Conservation (phyloP, 2,113 vertebrate genomes). For the Apaloderma vittatum region DNA sequence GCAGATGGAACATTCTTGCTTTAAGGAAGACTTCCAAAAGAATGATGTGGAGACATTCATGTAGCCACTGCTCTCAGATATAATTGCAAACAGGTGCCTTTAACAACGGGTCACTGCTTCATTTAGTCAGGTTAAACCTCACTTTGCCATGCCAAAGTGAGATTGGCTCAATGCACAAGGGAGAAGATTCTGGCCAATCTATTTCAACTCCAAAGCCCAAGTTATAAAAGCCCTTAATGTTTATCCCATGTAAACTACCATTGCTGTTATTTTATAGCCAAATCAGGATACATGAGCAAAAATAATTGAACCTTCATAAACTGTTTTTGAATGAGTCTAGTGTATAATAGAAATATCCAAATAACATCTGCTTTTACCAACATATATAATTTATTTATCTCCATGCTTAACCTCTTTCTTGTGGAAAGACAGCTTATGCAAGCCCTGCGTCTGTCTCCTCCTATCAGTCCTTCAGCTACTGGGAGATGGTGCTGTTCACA, state of each 20-base stretch:
- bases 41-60: neutral
- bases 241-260: neutral
- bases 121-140: neutral
- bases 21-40: neutral
- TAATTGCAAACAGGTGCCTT: slow-evolving; percentile 1
- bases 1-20: neutral
- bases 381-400: neutral
- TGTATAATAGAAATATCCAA: neutral
- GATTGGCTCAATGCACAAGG: neutral
- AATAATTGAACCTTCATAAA: neutral
- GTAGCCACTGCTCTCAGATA: neutral
- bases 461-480: neutral
- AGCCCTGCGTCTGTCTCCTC: neutral
- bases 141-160: neutral
- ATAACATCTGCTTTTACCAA: neutral
- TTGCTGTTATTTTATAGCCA: neutral
- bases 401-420: neutral
- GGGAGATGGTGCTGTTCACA: neutral
- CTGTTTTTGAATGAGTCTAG: neutral
- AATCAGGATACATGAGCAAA: neutral
- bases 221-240: neutral
- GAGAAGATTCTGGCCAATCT: neutral
- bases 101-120: neutral
- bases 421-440: neutral
- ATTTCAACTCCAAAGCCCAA: neutral